phyloP scores from a whole-genome alignment of 2,113 vertebrate genomes.

The Cercocebus atys region DNA sequence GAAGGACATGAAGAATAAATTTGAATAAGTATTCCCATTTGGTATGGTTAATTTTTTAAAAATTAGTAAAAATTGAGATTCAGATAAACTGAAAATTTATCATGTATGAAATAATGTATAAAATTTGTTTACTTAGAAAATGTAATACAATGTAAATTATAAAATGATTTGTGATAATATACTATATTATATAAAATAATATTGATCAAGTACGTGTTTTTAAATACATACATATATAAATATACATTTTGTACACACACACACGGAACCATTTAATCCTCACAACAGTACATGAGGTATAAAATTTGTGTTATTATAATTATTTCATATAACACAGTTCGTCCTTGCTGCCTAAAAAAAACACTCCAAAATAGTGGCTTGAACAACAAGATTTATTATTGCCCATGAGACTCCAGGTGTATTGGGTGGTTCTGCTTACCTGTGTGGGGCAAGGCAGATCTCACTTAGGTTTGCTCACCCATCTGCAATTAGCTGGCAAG shows the following conservation, averaged over 20 bases:
- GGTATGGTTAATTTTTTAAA: background rate
- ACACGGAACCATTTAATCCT: background rate
- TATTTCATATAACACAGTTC: background rate
- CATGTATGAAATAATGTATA: background rate
- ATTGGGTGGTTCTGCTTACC: background rate
- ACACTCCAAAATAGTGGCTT: background rate
- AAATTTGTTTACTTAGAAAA: background rate
- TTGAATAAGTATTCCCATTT: background rate
- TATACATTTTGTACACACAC: background rate
- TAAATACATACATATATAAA: background rate
- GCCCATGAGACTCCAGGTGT: background rate
- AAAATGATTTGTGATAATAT: background rate
- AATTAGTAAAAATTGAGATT: background rate
- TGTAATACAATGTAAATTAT: background rate
- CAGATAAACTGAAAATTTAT: background rate
- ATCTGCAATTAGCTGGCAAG: background rate
- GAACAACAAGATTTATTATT: background rate
- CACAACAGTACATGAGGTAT: background rate
- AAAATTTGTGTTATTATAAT: background rate
- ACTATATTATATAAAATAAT: background rate
- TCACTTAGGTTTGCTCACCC: background rate
- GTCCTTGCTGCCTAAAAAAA: background rate
- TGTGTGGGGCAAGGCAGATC: background rate
- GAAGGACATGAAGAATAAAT: background rate
- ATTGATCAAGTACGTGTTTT: background rate